Evolutionary conservation across 2,797 vertebrate species (phyloP).

Genomic region (Morus bassanus): DNA sequence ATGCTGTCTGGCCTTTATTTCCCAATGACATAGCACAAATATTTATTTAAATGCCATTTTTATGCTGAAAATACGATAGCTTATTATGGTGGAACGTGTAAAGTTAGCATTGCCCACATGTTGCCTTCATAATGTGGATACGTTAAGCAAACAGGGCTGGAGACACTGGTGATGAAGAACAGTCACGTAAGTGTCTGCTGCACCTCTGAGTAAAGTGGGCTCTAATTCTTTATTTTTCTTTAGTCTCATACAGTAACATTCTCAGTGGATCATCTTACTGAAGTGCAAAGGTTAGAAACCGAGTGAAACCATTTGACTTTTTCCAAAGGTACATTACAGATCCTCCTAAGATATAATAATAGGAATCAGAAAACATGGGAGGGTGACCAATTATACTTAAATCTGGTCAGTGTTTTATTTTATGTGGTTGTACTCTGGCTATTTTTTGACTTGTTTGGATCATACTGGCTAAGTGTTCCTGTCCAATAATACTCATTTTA

Average conservation of each 20-base stretch:
- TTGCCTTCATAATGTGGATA: background rate
- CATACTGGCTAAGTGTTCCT: constrained; percentile 69
- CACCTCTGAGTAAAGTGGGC: constrained; percentile 3
- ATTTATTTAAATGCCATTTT: constrained; percentile 36
- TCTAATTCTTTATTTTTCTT: background rate
- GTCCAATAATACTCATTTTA: constrained; percentile 74
- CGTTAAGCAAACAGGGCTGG: background rate
- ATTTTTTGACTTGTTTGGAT: constrained; percentile 88
- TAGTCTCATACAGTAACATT: background rate
- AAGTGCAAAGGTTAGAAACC: constrained; percentile 32
- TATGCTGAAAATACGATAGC: constrained; percentile 5
- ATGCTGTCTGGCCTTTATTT: constrained; percentile 37
- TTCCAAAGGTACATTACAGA: constrained; percentile 32
- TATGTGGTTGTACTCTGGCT: constrained; percentile 80
- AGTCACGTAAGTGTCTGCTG: background rate
- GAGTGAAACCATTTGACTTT: constrained; percentile 18
- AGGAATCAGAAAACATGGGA: constrained; percentile 74
- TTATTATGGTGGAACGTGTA: background rate
- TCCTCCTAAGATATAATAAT: constrained; percentile 62
- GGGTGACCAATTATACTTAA: constrained; percentile 77
- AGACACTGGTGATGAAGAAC: background rate
- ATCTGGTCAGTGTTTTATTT: constrained; percentile 75
- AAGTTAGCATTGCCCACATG: background rate
- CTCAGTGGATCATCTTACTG: constrained; percentile 40
- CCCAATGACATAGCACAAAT: constrained; percentile 18